phyloP scores from a whole-genome alignment of 2,797 vertebrate genomes.

The Esox masquinongy region DNA sequence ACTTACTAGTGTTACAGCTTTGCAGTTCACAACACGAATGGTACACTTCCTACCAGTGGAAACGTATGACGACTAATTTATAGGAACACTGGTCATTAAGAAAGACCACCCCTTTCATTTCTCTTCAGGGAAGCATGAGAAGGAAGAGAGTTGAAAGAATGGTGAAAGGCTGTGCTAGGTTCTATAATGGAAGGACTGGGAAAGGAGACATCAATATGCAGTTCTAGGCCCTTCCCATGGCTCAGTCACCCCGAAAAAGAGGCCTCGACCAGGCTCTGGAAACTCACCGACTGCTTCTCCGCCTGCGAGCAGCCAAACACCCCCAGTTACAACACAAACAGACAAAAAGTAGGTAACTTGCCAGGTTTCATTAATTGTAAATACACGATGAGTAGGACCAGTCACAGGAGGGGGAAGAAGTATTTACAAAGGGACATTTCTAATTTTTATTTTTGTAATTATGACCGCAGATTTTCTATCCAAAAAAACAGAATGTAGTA shows the following conservation, averaged over 20 bases:
- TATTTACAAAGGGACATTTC: no score
- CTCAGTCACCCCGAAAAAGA: conserved; percentile 79
- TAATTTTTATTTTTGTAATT: no score
- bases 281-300: conserved; percentile 90
- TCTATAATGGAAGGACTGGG: conserved; percentile 89
- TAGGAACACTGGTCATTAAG: neutral
- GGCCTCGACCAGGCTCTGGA: conserved; percentile 87
- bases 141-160: conserved; percentile 77
- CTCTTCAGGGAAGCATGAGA: conserved; percentile 84
- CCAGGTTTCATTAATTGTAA: no score
- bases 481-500: neutral
- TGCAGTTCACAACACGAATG: neutral
- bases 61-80: neutral
- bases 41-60: neutral
- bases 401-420: no score
- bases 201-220: conserved; percentile 77
- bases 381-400: no score
- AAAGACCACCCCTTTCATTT: conserved; percentile 10
- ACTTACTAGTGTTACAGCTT: neutral
- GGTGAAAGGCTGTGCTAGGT: conserved; percentile 80
- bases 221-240: conserved; percentile 82
- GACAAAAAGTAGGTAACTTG: neutral
- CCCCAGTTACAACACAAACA: neutral
- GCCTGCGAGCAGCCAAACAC: conserved; percentile 71
- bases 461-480: neutral